Evolutionary conservation across 2,888 invertebrate species (phyloP), one percentile per base, ranked within the genome.

Genomic region (Pomacea canaliculata): DNA sequence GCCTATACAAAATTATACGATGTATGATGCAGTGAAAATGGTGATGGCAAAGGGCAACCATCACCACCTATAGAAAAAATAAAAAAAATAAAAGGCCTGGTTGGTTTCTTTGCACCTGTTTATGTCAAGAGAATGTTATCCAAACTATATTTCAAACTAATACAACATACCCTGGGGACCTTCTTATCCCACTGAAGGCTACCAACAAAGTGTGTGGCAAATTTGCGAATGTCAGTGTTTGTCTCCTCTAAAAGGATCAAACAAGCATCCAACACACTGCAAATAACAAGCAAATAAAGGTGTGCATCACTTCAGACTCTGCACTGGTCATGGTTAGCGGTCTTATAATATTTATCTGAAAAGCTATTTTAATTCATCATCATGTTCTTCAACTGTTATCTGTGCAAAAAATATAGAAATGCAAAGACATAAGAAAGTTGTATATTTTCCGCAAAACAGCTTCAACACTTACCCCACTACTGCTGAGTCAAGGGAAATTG

Each of bases 211-310:
- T 72, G 62, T 18, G 85, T 80, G 10, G 82, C 83, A 70, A 80
- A 70, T 19, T 76, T 73, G 59, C 88, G 82, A 13, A 87, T 81
- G 23, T 84, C 85, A 69, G 78, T 76, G 66, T 85, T 84, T n/a
- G 85, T 84, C 80, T 87, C 87, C 76, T 87, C 86, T 48, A 88
- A 74, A 27, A 87, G 77, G 1, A 72, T 82, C 59, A 85, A 18
- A 74, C 81, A 76, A 18, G 85, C 79, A 51, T 78, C 81, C 18
- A 85, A 73, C 37, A 87, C 48, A 49, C 86, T 86, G 77, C 19
- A 10, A 27, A 19, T 37, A 37, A 23, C 7, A 71, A 65, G 62
- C 49, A 19, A 63, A 23, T 16, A 0, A 18, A 56, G 23, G 65
- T 18, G 65, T 19, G 23, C 23, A 23, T 23, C 23, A 23, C 23